Evolutionary conservation across 2,797 vertebrate species (phyloP), one percentile per base, ranked within the genome.

Genomic region (Parambassis ranga): DNA sequence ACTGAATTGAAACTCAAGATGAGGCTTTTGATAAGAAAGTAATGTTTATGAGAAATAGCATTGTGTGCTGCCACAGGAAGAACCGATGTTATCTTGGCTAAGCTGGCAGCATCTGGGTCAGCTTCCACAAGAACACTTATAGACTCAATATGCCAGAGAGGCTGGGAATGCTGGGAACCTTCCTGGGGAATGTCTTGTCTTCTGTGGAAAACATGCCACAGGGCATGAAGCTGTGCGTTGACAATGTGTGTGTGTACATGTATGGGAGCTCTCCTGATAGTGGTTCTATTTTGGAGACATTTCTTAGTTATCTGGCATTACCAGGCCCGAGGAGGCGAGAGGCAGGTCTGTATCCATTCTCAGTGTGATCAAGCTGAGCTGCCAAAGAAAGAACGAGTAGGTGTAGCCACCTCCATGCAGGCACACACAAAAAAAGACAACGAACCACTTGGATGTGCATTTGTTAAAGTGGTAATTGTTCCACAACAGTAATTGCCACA

Each of bases 281-380:
- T 9, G 48, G 32, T 65, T 78, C 86, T 90, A 89, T 91, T 89
- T 90, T 84, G 52, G 57, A 81, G 56, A 79, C 78, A 79, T 85
- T 81, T 86, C 70, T 81, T 68, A 70, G 75, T 80, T 88, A 90
- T 91, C 87, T 84, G 62, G 63, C 5, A 60, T 67, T 83, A 77
- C 65, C 87, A 85, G 79, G 81, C 82, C 62, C 0, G 53, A 74
- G 77, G 87, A 80, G 83, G 79, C 79, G 81, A 79, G 79, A 87
- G 79, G 65, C 71, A 75, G 51, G 77, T 75, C 77, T 72, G 75
- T 78, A 71, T 82, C 80, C 72, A 81, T 75, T 82, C 79, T 77
- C 59, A 20, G 57, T 38, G 43, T 55, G 79, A 79, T 80, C 68
- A 64, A 42, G 24, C 67, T 10, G 61, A 63, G 66, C 80, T 81